A percentile compares a stretch with the other conserved stretches of the same genome.
These are phyloP conservation scores for Acridotheres tristis DNA, from an alignment of 2,797 vertebrate genomes.

Conservation along the genomic window DNA sequence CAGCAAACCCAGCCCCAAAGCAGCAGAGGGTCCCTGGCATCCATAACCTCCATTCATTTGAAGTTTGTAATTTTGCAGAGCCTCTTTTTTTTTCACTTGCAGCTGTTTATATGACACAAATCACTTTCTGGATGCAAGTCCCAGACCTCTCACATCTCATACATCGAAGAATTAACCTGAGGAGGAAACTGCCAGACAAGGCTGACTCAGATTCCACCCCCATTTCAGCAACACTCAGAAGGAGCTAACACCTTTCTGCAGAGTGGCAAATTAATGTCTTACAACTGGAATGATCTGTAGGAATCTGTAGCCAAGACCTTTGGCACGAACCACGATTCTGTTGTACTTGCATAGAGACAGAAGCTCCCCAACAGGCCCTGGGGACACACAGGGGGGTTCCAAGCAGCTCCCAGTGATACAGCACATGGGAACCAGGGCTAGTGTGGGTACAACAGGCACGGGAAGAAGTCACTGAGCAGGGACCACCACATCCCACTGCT, in stretches of 20 bases:
- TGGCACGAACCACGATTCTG: accelerated
- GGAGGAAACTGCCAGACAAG: conserved; percentile 6
- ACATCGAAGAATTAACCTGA: not conserved
- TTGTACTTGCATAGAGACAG: not conserved
- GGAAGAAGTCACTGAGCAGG: not conserved
- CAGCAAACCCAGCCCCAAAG: not conserved
- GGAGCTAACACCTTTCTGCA: conserved; percentile 19
- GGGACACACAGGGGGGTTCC: not conserved
- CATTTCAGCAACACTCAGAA: not conserved
- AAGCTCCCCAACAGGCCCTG: not conserved
- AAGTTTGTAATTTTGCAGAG: not conserved
- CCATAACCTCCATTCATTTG: not conserved
- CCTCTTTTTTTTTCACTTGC: conserved; percentile 6
- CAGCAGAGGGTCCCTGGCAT: not conserved
- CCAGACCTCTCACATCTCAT: conserved; percentile 24
- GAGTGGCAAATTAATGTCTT: not conserved
- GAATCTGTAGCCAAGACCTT: not conserved
- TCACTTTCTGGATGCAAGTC: not conserved
- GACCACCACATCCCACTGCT: not conserved
- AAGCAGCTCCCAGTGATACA: not conserved
- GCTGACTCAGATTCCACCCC: not conserved
- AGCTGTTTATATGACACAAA: conserved; percentile 24
- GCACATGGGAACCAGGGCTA: accelerated
- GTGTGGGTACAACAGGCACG: accelerated
- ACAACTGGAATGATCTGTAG: not conserved